These are phyloP conservation scores for Anticlea derivata DNA, from an alignment of 2,888 invertebrate species.

Conservation along the genomic window DNA sequence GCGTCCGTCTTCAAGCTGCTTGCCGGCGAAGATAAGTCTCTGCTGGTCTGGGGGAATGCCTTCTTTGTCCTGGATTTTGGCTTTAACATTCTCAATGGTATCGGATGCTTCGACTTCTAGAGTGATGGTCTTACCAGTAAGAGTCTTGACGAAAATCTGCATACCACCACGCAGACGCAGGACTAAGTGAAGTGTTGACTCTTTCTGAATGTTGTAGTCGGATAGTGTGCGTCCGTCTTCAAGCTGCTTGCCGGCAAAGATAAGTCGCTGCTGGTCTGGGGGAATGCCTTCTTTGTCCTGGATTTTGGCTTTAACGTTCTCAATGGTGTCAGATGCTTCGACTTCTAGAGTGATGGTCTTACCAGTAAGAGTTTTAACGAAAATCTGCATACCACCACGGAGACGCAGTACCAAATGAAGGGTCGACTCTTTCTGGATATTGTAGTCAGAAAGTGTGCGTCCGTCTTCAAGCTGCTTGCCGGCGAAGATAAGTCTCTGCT, in stretches of 20 bases:
- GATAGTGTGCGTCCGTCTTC: constrained; percentile 37
- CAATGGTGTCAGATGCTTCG: constrained; percentile 35
- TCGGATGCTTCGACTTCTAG: constrained; percentile 35
- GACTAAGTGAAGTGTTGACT: constrained; percentile 34
- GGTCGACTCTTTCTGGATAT: constrained; percentile 37
- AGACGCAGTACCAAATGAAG: constrained; percentile 36
- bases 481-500: constrained; percentile 36
- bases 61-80: constrained; percentile 38
- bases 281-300: constrained; percentile 38
- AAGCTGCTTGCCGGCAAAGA: constrained; percentile 37
- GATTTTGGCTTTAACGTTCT: constrained; percentile 37
- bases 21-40: constrained; percentile 35
- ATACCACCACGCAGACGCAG: constrained; percentile 37
- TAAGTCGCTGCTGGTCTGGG: constrained; percentile 36
- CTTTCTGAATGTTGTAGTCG: constrained; percentile 37
- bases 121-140: constrained; percentile 36
- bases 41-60: constrained; percentile 39
- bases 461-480: constrained; percentile 38
- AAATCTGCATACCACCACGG: constrained; percentile 39
- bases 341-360: constrained; percentile 36
- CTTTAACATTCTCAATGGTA: constrained; percentile 36
- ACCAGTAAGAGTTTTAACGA: constrained; percentile 36
- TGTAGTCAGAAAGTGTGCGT: constrained; percentile 35
- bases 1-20: constrained; percentile 36
- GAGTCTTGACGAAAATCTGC: constrained; percentile 39